A percentile compares a stretch with the other conserved stretches of the same genome.
Evolutionary conservation across 2,888 invertebrate genomes (phyloP).

Genomic region (Lepas anatifera): DNA sequence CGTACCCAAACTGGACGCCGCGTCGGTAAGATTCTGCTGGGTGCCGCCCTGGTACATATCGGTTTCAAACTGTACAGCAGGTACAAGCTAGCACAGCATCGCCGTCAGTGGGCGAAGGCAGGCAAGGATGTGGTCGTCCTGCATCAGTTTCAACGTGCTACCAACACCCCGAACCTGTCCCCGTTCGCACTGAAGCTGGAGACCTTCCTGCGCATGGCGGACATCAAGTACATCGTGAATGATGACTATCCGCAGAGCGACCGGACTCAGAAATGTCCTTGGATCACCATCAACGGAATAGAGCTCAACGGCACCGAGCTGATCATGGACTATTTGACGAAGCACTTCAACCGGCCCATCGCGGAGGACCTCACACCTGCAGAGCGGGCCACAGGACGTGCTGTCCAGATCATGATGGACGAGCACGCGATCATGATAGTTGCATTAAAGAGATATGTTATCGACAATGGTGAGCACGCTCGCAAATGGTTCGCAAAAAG

Average conservation of each 20-base stretch:
- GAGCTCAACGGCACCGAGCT: slow-evolving; percentile 33
- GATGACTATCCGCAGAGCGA: slow-evolving; percentile 27
- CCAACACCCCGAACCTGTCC: neutral
- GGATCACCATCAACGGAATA: slow-evolving; percentile 33
- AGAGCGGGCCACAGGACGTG: slow-evolving; percentile 30
- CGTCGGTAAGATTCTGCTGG: too few species aligned
- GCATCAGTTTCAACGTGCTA: neutral
- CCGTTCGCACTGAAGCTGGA: neutral
- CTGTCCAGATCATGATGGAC: slow-evolving; percentile 32
- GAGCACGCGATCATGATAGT: slow-evolving; percentile 28
- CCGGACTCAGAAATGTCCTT: slow-evolving; percentile 34
- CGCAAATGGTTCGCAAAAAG: neutral
- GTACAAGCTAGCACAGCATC: too few species aligned
- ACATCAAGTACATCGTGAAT: neutral
- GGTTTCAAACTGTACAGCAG: too few species aligned
- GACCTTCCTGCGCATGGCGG: neutral
- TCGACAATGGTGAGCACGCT: neutral
- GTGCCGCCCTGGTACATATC: too few species aligned
- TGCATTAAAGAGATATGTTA: neutral
- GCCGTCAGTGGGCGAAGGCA: neutral
- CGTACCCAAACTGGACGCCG: too few species aligned
- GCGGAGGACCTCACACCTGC: slow-evolving; percentile 26
- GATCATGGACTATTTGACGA: slow-evolving; percentile 32
- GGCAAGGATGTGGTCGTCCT: neutral
- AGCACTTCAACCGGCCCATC: slow-evolving; percentile 28